Base-by-base conservation (phyloP, 2,888 invertebrate species). In the Noctua fimbriata region DNA sequence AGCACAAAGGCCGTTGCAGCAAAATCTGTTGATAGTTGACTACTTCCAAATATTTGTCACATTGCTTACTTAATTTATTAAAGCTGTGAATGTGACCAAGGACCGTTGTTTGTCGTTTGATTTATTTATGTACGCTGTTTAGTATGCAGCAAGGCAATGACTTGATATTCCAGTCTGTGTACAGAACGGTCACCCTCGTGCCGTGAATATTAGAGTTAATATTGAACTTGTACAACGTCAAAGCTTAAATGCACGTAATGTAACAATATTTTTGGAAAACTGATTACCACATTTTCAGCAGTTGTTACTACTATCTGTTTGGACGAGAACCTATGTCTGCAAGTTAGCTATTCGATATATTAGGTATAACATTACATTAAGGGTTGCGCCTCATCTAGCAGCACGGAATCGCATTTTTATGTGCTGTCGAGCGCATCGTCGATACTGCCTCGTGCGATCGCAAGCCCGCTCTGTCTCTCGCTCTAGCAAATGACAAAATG, bases 91-190 rank as follows among this genome's bases (percentile, higher is more conserved):
- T 80, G 85, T 89, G 74, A 52, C 82, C 82, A 81, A 79, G 79
- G 85, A 87, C 88, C 88, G 85, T 89, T 88, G 88, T 88, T 78
- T 81, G 88, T 69, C 76, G 78, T 82, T 87, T 86, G 76, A 78
- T 87, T 82, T 83, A 88, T 89, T 87, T 88, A 89, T 87, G 84
- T 79, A 75, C 86, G 80, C 90, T 91, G 86, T 88, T 95, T 93
- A 91, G 91, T 94, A 95, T 94, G 92, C 93, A 92, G 92, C 89
- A 52, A 84, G 73, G 87, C 90, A 89, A 84, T 90, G 91, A 92
- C 93, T 94, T 93, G 92, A 93, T 94, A 94, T 94, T 94, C 93
- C 88, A 94, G 93, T 93, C 91, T 92, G 93, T 93, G 93, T 93
- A 93, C 91, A 93, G 93, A 93, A 93, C 93, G 93, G 93, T 93